Conservation (phyloP, 1,140 invertebrate genomes). For the Drosophila saltans region DNA sequence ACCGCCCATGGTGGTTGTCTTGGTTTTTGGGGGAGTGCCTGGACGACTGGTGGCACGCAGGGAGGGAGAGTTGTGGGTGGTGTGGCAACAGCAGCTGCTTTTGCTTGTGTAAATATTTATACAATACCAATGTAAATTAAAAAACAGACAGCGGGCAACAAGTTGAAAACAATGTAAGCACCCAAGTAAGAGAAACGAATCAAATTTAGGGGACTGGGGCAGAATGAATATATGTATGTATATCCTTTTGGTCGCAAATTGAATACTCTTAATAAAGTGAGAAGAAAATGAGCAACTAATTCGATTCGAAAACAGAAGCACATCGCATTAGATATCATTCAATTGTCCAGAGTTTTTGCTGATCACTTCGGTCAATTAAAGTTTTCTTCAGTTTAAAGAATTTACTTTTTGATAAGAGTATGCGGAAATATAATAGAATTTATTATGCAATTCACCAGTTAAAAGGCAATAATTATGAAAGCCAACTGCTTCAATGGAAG, state of each 20-base stretch:
- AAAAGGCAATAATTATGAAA: slow-evolving; percentile 32
- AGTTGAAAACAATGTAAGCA: slow-evolving; percentile 69
- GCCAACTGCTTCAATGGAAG: slow-evolving; percentile 38
- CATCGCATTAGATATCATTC: not conserved
- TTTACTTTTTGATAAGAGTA: not conserved
- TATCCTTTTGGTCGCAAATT: not conserved
- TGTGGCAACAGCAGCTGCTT: slow-evolving; percentile 42
- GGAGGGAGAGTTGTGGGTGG: not conserved
- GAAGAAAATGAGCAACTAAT: not conserved
- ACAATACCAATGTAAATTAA: slow-evolving; percentile 81
- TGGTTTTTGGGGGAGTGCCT: not conserved
- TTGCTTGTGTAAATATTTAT: slow-evolving; percentile 76
- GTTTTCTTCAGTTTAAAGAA: not conserved
- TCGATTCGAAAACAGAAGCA: not conserved
- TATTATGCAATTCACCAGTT: not conserved
- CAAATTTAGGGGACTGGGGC: not conserved
- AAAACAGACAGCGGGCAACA: slow-evolving; percentile 76
- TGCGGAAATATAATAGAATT: not conserved
- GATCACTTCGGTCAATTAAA: not conserved
- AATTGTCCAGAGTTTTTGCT: not conserved
- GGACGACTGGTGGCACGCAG: not conserved
- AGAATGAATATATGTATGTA: not conserved
- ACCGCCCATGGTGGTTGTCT: slow-evolving; percentile 6
- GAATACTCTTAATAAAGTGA: not conserved
- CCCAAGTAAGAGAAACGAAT: slow-evolving; percentile 39